A percentile compares a stretch with the other conserved stretches of the same genome.
Conservation (phyloP, 2,888 invertebrate species). For the Xanthorhoe spadicearia region DNA sequence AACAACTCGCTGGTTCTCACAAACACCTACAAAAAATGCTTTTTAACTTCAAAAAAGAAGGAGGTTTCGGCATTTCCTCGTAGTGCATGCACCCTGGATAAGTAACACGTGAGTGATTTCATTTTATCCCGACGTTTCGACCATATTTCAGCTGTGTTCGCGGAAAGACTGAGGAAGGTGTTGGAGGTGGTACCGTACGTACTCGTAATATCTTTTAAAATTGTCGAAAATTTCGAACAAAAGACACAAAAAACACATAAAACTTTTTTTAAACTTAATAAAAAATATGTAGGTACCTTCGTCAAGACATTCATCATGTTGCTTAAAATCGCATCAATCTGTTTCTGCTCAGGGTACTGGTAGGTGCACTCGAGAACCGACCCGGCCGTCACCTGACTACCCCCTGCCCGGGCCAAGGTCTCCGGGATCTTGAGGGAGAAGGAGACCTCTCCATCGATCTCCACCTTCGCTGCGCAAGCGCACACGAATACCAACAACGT, state of each 20-base stretch:
- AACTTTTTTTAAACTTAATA: too few species aligned
- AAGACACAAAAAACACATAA: slow-evolving; percentile 35
- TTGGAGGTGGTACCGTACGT: too few species aligned
- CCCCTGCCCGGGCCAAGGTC: background rate
- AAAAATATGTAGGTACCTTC: slow-evolving; percentile 45
- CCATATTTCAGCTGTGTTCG: too few species aligned
- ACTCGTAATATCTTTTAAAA: too few species aligned
- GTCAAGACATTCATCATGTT: slow-evolving; percentile 63
- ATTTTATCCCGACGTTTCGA: too few species aligned
- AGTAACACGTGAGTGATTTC: too few species aligned
- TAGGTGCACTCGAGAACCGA: slow-evolving; percentile 52
- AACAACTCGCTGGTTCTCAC: slow-evolving; percentile 45
- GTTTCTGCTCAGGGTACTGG: slow-evolving; percentile 53
- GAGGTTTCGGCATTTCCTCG: too few species aligned
- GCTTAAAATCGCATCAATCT: slow-evolving; percentile 56
- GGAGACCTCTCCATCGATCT: background rate
- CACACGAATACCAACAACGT: slow-evolving; percentile 10
- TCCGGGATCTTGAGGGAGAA: background rate
- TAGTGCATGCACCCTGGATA: too few species aligned
- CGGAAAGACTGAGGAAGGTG: too few species aligned
- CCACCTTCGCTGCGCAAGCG: background rate
- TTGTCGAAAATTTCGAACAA: too few species aligned
- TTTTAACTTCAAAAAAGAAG: too few species aligned
- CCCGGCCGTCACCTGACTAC: slow-evolving; percentile 35
- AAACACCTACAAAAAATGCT: slow-evolving; percentile 49